Conservation (phyloP, 2,797 vertebrate species). For the Ctenochaetus hawaiiensis region DNA sequence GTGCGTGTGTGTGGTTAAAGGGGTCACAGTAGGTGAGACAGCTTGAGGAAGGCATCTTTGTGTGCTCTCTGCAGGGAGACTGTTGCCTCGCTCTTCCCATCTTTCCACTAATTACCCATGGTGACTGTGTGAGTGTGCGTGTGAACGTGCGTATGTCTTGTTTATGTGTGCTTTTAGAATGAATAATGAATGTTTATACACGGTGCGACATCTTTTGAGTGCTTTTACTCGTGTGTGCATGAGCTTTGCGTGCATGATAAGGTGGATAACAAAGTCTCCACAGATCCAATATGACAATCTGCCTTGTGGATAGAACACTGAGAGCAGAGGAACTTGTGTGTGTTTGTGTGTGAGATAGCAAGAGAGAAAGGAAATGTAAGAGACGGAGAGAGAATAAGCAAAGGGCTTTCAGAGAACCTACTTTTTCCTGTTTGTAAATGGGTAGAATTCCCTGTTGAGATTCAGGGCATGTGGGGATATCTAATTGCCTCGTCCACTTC, state of each 20-base stretch:
- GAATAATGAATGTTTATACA: constrained; percentile 69
- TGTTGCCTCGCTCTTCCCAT: constrained; percentile 28
- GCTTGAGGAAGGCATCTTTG: constrained; percentile 23
- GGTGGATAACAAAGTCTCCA: constrained; percentile 39
- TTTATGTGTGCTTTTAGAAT: constrained; percentile 49
- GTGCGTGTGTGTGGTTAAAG: constrained; percentile 31
- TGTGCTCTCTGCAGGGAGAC: constrained; percentile 6
- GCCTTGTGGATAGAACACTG: constrained; percentile 50
- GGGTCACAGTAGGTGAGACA: constrained; percentile 35
- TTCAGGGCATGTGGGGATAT: constrained; percentile 20
- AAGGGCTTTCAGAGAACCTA: constrained; percentile 27
- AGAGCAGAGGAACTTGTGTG: not conserved
- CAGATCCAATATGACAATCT: constrained; percentile 62
- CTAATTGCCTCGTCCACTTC: constrained; percentile 42
- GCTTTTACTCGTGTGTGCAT: constrained; percentile 38
- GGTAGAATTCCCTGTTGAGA: constrained; percentile 35
- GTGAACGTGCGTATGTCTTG: not conserved
- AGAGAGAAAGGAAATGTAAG: not conserved
- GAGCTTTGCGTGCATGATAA: constrained; percentile 48
- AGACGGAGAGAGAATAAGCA: constrained; percentile 19
- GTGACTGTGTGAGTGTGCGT: not conserved
- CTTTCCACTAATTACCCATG: constrained; percentile 52
- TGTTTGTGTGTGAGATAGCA: not conserved
- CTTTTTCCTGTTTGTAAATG: constrained; percentile 49
- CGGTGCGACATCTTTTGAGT: constrained; percentile 52